phyloP scores from a whole-genome alignment of 2,797 vertebrate species.

The Characodon lateralis region DNA sequence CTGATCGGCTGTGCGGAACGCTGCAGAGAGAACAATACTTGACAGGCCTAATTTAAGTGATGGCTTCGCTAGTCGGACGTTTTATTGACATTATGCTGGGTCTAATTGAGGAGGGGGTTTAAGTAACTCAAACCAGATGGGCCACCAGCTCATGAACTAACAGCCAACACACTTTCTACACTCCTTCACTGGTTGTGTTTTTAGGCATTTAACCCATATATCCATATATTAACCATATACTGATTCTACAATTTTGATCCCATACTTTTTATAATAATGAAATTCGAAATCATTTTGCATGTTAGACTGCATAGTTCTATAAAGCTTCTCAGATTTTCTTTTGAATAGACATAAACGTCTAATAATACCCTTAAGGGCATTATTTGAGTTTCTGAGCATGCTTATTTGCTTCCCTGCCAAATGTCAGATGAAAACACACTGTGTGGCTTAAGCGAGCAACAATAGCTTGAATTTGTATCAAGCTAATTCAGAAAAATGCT shows the following conservation, averaged over 20 bases:
- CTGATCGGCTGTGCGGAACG: slow-evolving; percentile 60
- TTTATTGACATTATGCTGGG: slow-evolving; percentile 82
- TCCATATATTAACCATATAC: slow-evolving; percentile 31
- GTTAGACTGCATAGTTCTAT: slow-evolving; percentile 16
- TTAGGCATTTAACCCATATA: slow-evolving; percentile 57
- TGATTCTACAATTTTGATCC: slow-evolving; percentile 50
- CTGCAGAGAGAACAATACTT: slow-evolving; percentile 70
- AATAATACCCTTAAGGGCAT: slow-evolving; percentile 30
- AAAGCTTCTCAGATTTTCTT: slow-evolving; percentile 12
- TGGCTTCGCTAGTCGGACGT: slow-evolving; percentile 77
- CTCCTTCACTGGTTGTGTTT: slow-evolving; percentile 22
- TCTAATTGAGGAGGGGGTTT: slow-evolving; percentile 76
- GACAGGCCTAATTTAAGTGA: slow-evolving; percentile 78
- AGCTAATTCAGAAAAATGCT: neutral
- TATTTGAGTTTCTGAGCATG: slow-evolving; percentile 7
- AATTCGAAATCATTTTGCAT: slow-evolving; percentile 31
- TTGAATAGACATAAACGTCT: slow-evolving; percentile 16
- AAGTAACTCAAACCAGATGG: slow-evolving; percentile 78
- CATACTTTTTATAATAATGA: slow-evolving; percentile 48
- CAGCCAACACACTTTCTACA: slow-evolving; percentile 20
- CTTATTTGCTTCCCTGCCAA: slow-evolving; percentile 17
- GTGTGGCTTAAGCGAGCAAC: neutral
- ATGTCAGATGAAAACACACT: slow-evolving; percentile 16
- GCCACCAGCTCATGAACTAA: slow-evolving; percentile 76
- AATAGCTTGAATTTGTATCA: neutral